Evolutionary conservation across 2,888 invertebrate species (phyloP), one percentile per base, ranked within the genome.

Genomic region (Synergus itoensis): DNA sequence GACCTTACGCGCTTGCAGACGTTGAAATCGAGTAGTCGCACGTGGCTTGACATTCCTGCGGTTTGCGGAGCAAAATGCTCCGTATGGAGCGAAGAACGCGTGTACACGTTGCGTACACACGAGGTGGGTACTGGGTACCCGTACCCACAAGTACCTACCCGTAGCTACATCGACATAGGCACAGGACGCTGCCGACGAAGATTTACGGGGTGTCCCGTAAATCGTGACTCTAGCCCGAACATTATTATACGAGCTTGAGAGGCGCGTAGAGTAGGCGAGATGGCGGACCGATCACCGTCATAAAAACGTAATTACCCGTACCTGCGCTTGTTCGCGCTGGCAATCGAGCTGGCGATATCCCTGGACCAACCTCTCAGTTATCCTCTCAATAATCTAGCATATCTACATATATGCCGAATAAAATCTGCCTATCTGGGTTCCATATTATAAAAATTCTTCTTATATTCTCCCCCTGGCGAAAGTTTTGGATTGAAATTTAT

Each of bases 301-400:
- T 85, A 85, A 86, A 86, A 88, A 86, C 83, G 82, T 87, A 86
- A 88, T 88, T 88, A 85, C 86, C 80, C 84, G 80, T 83, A 82
- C 81, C 82, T 78, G 81, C 65, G 48, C 77, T 73, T 65, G 78
- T 76, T 60, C 76, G 65, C 76, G 78, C 78, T 62, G 48, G 48
- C 63, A 45, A 65, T 77, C 60, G 73, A 77, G 57, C 43, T 16
- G 36, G 43, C 21, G 9, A 65, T 18, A 28, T 65, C 65, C n/a
- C 65, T n/a, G n/a, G n/a, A 65, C 65, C 40, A 65, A n/a, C 63
- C n/a, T 36, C 40, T 41, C n/a, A 41, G 65, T n/a, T 65, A 40
- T 41, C 16, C 41, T 65, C n/a, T 65, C 11, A 65, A 41, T 41
- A 65, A 41, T 41, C 40, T n/a, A 16, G n/a, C n/a, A n/a, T 8